Evolutionary conservation across 1,140 invertebrate genomes (phyloP).

Genomic region (Zaprionus camerounensis): DNA sequence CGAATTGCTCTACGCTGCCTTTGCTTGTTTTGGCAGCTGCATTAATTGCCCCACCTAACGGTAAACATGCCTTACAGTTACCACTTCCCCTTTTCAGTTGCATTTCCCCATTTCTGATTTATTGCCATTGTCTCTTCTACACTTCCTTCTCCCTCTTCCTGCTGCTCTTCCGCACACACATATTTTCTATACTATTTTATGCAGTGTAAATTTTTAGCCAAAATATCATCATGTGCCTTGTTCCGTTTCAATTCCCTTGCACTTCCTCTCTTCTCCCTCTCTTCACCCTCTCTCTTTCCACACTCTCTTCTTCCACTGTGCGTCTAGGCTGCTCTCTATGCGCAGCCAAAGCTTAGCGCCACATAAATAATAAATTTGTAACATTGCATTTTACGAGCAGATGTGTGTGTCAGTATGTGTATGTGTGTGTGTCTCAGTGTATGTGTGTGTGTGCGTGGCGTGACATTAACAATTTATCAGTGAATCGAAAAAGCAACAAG

Average conservation of each 20-base stretch:
- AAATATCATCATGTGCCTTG: constrained; percentile 51
- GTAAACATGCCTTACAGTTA: constrained; percentile 49
- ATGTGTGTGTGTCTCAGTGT: constrained; percentile 19
- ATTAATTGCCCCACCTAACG: constrained; percentile 59
- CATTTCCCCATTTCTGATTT: constrained; percentile 54
- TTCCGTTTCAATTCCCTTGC: not conserved
- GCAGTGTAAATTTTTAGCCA: constrained; percentile 22
- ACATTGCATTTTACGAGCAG: constrained; percentile 65
- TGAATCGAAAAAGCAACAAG: constrained; percentile 78
- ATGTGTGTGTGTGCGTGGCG: constrained; percentile 40
- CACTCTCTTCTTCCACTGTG: not conserved
- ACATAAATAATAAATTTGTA: constrained; percentile 81
- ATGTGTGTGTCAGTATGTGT: constrained; percentile 28
- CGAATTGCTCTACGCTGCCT: constrained; percentile 57
- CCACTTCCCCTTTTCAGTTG: constrained; percentile 12
- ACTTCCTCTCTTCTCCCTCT: not conserved
- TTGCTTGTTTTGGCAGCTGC: constrained; percentile 59
- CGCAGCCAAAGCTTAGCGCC: constrained; percentile 71
- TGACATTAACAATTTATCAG: constrained; percentile 80
- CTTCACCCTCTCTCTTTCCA: not conserved
- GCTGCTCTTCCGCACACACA: constrained; percentile 39
- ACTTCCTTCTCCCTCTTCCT: constrained; percentile 42
- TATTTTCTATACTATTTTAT: constrained; percentile 18
- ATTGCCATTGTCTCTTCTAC: constrained; percentile 39
- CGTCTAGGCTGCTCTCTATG: constrained; percentile 21